A percentile compares a stretch with the other conserved stretches of the same genome.
Conservation (phyloP, 2,113 vertebrate species). For the Sylvilagus bachmani region DNA sequence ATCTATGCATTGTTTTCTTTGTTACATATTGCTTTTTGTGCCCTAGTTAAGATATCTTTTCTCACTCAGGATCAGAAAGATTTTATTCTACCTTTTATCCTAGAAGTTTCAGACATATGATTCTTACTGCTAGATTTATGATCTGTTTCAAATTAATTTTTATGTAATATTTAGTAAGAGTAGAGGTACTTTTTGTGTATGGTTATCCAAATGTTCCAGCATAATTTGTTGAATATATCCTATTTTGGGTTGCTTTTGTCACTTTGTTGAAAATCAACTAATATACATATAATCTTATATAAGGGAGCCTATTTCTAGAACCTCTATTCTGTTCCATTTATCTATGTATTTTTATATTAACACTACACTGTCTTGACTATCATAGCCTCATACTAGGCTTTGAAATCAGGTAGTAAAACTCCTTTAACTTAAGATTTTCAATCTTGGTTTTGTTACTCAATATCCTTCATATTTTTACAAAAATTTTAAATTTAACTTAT, state of each 20-base stretch:
- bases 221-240: background rate
- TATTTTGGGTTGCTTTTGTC: background rate
- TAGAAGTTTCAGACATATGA: background rate
- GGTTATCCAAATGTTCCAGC: background rate
- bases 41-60: background rate
- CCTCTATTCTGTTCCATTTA: background rate
- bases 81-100: conserved; percentile 2
- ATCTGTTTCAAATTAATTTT: background rate
- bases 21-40: background rate
- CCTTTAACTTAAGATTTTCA: background rate
- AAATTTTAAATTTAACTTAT: background rate
- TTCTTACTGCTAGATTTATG: background rate
- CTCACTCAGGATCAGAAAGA: background rate
- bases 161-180: background rate
- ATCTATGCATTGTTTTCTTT: background rate
- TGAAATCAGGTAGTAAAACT: background rate
- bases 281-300: background rate
- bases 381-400: background rate
- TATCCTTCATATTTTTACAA: background rate
- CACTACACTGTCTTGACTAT: background rate
- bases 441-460: background rate
- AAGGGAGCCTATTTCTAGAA: background rate
- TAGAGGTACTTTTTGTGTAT: background rate
- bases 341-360: background rate
- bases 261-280: background rate